Base-by-base conservation (phyloP, 2,113 vertebrate genomes). In the Stercorarius parasiticus region DNA sequence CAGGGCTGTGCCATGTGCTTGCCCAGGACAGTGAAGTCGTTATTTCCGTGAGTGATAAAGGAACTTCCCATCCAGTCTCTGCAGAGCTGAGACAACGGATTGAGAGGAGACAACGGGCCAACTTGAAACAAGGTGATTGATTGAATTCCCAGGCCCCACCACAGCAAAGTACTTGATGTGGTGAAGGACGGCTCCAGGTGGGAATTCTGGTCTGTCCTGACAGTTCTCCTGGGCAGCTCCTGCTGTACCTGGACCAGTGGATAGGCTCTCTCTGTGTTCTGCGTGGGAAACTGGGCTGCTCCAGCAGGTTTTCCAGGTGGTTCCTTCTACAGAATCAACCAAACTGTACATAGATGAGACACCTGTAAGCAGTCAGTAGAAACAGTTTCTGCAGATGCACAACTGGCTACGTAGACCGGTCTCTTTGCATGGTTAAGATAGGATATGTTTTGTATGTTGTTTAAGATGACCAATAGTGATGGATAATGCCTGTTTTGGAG, bases 11-110 rank as follows among this genome's bases (percentile, higher is more conserved):
- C 38, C 2, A 1, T 6, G 14, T 76, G 49, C 62, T 69, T 7
- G 7, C 25, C 26, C 10, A 6, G 47, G 30, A 32, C 13, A 62
- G 62, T 3, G 22, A 49, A 26, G 45, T 34, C 0, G 0, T 26
- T 8, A 12, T 38, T 86, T 50, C 32, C 32, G 15, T 38, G 55
- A 27, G 47, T 38, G 40, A 27, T 56, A 17, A 4, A 20, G 32
- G 40, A 49, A 15, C 22, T 87, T 76, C 26, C 55, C n/a, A 20
- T 69, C 15, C 22, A 26, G 11, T 8, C 10, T 56, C 30, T 29
- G 49, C 22, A 26, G 56, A 82, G 19, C 13, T 34, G 49, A 56
- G 43, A 6, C 8, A 13, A 7, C 11, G 9, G 22, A 36, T 13
- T 62, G n/a, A 56, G 32, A 45, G 4, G 36, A 65, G 30, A 17